Evolutionary conservation across 2,888 invertebrate species (phyloP).

Genomic region (Tenthredo livida): DNA sequence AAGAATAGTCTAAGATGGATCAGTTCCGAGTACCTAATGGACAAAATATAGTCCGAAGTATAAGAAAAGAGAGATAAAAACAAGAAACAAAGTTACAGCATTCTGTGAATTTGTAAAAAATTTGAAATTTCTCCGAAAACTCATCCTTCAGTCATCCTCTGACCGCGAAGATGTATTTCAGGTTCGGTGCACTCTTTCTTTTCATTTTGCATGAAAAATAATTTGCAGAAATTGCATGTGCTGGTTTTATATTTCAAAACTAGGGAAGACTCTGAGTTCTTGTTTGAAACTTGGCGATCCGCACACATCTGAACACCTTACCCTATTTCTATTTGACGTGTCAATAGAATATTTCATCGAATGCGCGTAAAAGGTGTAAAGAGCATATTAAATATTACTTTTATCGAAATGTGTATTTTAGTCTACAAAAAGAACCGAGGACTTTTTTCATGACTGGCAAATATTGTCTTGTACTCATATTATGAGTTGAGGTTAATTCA

Average conservation of each 20-base stretch:
- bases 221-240: not conserved
- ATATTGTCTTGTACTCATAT: not conserved
- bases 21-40: not conserved
- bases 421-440: not conserved
- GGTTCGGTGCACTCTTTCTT: no score
- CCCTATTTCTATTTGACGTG: not conserved
- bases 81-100: no score
- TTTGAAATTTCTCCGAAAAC: no score
- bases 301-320: no score
- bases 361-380: not conserved
- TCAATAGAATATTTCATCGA: not conserved
- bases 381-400: not conserved
- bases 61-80: no score
- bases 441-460: not conserved
- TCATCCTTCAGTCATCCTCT: no score
- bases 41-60: no score
- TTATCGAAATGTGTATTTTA: not conserved
- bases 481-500: slow-evolving; percentile 11
- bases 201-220: not conserved
- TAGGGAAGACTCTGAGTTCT: not conserved
- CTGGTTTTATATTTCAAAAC: not conserved
- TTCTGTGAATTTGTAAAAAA: no score
- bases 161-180: no score
- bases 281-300: not conserved
- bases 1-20: not conserved